Evolutionary conservation across 1,140 invertebrate genomes (phyloP).

Genomic region (Drosophila gunungcola): DNA sequence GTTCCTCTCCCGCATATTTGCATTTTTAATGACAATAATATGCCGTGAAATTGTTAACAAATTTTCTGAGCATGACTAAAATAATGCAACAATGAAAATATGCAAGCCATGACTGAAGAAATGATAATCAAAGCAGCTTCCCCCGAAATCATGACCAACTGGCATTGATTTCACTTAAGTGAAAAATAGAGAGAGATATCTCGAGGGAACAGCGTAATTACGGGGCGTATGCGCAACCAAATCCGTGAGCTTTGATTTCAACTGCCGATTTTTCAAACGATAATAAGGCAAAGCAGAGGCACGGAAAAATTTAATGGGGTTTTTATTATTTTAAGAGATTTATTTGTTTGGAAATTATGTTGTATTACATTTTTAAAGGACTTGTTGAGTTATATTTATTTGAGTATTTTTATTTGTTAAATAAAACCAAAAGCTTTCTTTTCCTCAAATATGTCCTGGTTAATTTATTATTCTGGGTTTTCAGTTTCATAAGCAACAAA

Average conservation of each 20-base stretch:
- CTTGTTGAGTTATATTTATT: too few species aligned
- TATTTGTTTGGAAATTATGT: background rate
- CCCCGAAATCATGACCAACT: conserved; percentile 46
- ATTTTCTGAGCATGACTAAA: conserved; percentile 47
- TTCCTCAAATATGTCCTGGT: too few species aligned
- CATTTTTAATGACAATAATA: conserved; percentile 76
- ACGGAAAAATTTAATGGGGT: conserved; percentile 15
- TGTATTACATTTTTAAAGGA: background rate
- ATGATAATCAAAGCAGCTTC: conserved; percentile 36
- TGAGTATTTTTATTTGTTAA: too few species aligned
- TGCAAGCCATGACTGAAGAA: conserved; percentile 44
- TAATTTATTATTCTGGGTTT: too few species aligned
- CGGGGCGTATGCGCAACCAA: conserved; percentile 54
- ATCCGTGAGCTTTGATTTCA: conserved; percentile 45
- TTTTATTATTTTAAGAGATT: conserved; percentile 13
- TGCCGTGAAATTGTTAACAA: conserved; percentile 80
- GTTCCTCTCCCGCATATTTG: conserved; percentile 58
- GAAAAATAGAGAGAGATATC: conserved; percentile 8
- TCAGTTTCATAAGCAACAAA: too few species aligned
- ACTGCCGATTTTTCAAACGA: conserved; percentile 22
- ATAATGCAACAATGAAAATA: conserved; percentile 43
- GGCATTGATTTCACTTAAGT: conserved; percentile 40
- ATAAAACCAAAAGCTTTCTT: too few species aligned
- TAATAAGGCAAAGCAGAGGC: conserved; percentile 26
- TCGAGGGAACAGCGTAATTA: conserved; percentile 18